Evolutionary conservation across 2,113 vertebrate genomes (phyloP).

Genomic region (Prinia subflava): DNA sequence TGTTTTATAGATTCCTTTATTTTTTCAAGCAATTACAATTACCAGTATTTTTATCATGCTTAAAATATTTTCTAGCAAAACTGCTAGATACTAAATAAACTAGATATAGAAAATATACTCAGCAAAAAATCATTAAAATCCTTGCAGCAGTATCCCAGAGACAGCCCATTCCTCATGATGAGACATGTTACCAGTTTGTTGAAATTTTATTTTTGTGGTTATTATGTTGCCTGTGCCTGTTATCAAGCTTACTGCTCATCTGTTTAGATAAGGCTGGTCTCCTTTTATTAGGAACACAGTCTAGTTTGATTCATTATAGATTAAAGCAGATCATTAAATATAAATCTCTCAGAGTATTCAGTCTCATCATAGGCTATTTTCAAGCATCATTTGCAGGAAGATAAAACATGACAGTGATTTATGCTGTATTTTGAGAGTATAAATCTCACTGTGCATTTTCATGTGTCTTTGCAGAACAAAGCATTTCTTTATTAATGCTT

Average conservation of each 20-base stretch:
- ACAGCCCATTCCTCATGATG: conserved; percentile 31
- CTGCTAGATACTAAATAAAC: not conserved
- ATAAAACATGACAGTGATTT: conserved; percentile 56
- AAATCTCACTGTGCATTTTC: conserved; percentile 23
- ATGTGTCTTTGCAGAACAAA: not conserved
- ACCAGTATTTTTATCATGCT: not conserved
- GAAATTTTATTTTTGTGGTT: conserved; percentile 54
- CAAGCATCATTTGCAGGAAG: conserved; percentile 4
- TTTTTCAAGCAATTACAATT: not conserved
- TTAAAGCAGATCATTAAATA: conserved; percentile 47
- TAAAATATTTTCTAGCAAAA: not conserved
- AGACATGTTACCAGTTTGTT: conserved; percentile 29
- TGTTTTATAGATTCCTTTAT: not conserved
- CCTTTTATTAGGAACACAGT: conserved; percentile 28
- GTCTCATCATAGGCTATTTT: not conserved
- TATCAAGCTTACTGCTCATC: not conserved
- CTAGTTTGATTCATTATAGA: conserved; percentile 31
- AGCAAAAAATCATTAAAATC: not conserved
- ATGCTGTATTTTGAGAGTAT: conserved; percentile 28
- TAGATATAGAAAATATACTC: not conserved
- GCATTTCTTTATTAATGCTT: conserved; percentile 25
- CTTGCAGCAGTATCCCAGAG: not conserved
- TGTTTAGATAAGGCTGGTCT: conserved; percentile 41
- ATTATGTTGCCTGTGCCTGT: not conserved
- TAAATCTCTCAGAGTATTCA: conserved; percentile 38